These are phyloP conservation scores for Suncus etruscus DNA, from an alignment of 2,113 vertebrate species.

Conservation along the genomic window DNA sequence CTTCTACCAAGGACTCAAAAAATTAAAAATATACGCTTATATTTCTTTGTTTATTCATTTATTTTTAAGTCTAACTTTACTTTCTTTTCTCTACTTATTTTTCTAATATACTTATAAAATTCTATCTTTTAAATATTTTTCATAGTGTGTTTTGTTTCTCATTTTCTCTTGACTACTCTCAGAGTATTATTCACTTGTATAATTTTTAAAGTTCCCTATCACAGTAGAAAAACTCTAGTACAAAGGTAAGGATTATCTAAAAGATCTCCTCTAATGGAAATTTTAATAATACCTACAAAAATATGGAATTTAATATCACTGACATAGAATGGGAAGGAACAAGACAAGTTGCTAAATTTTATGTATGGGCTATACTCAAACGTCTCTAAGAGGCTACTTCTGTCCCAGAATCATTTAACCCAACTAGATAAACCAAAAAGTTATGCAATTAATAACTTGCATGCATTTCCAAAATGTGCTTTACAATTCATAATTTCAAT, in stretches of 20 bases:
- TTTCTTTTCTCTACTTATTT: neutral
- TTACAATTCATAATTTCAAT: conserved; percentile 38
- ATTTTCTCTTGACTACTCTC: conserved; percentile 9
- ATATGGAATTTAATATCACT: neutral
- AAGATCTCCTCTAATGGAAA: neutral
- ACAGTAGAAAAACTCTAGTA: neutral
- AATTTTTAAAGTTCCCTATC: neutral
- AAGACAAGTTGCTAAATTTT: neutral
- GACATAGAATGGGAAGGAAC: neutral
- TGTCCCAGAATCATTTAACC: neutral
- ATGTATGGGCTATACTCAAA: neutral
- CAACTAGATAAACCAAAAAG: neutral
- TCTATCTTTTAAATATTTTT: conserved; percentile 39
- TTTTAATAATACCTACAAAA: neutral
- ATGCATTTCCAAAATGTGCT: neutral
- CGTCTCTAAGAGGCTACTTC: neutral
- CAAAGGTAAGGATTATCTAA: neutral
- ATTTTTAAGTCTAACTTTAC: neutral
- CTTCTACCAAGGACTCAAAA: neutral
- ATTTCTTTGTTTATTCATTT: conserved; percentile 12
- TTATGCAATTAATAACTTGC: neutral
- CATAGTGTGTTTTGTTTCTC: conserved; percentile 27
- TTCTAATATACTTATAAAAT: neutral
- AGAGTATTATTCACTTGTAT: neutral
- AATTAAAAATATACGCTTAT: conserved; percentile 43